A percentile compares a stretch with the other conserved stretches of the same genome.
Conservation (phyloP, 2,113 vertebrate species). For the Gorsachius goisagi region DNA sequence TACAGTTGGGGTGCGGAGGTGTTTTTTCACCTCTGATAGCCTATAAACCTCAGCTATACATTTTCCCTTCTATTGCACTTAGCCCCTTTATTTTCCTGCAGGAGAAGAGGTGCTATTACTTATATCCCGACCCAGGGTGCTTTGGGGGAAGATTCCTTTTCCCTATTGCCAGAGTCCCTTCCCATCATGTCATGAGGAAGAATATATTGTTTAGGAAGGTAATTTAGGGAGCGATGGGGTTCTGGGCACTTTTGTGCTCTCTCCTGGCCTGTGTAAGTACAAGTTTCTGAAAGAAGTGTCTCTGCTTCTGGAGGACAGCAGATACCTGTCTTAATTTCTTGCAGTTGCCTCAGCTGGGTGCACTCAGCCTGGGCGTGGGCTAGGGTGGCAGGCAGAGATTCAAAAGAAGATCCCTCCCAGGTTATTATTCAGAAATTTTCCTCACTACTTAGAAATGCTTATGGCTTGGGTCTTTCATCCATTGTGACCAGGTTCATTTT, state of each 20-base stretch:
- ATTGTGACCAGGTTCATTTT: neutral
- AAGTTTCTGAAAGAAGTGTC: neutral
- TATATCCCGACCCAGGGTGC: neutral
- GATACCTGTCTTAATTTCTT: neutral
- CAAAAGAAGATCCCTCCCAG: neutral
- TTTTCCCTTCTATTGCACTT: neutral
- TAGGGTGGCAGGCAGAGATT: neutral
- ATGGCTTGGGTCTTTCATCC: neutral
- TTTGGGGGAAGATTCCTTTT: neutral
- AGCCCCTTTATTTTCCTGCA: neutral
- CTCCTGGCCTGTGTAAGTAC: neutral
- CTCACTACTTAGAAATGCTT: neutral
- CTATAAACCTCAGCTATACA: neutral
- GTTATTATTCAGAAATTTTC: neutral
- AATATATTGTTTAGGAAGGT: neutral
- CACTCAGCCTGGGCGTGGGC: neutral
- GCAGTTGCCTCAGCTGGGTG: neutral
- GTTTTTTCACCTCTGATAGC: neutral
- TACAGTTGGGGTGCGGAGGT: rapidly evolving
- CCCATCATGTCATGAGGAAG: neutral
- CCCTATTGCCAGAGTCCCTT: neutral
- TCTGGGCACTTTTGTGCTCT: neutral
- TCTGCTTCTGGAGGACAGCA: neutral
- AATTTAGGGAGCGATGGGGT: neutral
- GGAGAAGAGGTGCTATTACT: neutral